Evolutionary conservation across 2,888 invertebrate species (phyloP).

Genomic region (Achlya flavicornis): DNA sequence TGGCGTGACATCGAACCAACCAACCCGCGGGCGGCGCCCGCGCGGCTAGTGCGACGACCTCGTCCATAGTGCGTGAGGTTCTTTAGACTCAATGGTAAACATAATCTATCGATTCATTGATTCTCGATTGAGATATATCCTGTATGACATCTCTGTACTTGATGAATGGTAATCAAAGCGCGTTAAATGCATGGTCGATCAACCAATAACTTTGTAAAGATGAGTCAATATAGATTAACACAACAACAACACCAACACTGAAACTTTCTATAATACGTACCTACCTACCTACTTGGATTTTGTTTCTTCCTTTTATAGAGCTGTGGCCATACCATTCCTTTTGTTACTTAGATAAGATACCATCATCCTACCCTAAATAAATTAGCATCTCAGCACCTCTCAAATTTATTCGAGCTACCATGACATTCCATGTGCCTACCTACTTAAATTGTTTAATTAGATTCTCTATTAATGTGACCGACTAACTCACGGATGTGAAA

Average conservation of each 20-base stretch:
- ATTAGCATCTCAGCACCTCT: neutral
- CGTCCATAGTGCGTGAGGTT: slow-evolving; percentile 30
- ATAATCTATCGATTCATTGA: slow-evolving; percentile 15
- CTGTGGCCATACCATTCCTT: no score
- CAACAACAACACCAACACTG: neutral
- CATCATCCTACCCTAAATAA: neutral
- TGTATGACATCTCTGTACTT: neutral
- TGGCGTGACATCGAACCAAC: slow-evolving; percentile 70
- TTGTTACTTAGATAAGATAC: no score
- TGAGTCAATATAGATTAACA: neutral
- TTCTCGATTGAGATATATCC: neutral
- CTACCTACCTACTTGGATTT: neutral
- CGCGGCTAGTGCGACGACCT: slow-evolving; percentile 68
- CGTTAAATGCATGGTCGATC: slow-evolving; percentile 1
- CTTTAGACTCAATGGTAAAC: neutral
- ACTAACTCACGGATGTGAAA: neutral
- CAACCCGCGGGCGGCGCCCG: slow-evolving; percentile 58
- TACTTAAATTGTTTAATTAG: neutral
- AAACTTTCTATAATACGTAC: neutral
- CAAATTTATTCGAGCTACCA: neutral
- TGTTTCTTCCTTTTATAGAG: neutral
- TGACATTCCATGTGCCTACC: neutral
- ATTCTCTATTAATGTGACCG: neutral
- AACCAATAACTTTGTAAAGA: slow-evolving; percentile 3
- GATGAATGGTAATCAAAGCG: neutral